These are phyloP conservation scores for Drosophila austrosaltans DNA, from an alignment of 2,888 invertebrate species.

Conservation along the genomic window DNA sequence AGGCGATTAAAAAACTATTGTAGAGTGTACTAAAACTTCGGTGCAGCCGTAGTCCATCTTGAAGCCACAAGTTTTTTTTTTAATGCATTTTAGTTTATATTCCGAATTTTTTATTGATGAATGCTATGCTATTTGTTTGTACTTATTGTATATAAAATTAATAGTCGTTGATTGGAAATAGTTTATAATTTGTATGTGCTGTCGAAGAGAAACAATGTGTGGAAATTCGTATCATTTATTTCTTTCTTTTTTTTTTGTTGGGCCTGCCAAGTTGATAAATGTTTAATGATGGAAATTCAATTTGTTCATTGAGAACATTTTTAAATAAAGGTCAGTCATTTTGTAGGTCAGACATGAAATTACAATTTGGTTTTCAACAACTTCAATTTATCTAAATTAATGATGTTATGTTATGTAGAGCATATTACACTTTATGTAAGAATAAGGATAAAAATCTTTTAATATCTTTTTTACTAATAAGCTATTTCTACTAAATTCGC, in stretches of 20 bases:
- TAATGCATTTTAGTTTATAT: conserved; percentile 16
- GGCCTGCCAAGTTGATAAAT: conserved; percentile 45
- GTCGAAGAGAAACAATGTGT: conserved; percentile 4
- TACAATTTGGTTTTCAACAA: neutral
- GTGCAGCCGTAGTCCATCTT: neutral
- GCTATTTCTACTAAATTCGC: too few species aligned
- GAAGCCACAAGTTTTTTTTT: conserved; percentile 1
- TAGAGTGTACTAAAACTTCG: neutral
- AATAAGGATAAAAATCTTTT: too few species aligned
- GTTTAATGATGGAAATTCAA: conserved; percentile 51
- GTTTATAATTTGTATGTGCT: conserved; percentile 45
- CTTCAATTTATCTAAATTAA: neutral
- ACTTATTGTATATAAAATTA: conserved; percentile 58
- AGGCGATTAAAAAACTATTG: neutral
- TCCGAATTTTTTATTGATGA: conserved; percentile 57
- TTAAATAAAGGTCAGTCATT: conserved; percentile 11
- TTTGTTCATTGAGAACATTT: conserved; percentile 13
- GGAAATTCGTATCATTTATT: conserved; percentile 26
- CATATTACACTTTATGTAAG: too few species aligned
- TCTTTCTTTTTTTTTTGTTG: conserved; percentile 5
- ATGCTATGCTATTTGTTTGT: conserved; percentile 29
- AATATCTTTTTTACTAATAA: too few species aligned
- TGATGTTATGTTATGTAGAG: neutral
- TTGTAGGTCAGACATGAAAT: conserved; percentile 6
- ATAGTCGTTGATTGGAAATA: conserved; percentile 66